Evolutionary conservation across 2,797 vertebrate genomes (phyloP), one percentile per base, ranked within the genome.

Genomic region (Crocodylus rhombifer): DNA sequence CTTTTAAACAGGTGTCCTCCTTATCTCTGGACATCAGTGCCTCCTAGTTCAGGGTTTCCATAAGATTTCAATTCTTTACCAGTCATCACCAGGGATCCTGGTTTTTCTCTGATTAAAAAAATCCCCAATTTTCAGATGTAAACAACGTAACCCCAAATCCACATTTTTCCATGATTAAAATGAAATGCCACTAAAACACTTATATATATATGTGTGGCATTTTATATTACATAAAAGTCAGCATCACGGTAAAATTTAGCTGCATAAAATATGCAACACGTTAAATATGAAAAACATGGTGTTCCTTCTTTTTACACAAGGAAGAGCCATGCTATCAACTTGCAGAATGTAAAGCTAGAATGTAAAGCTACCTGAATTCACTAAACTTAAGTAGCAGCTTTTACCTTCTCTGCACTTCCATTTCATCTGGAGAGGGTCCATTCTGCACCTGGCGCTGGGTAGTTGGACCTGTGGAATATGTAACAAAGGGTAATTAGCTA

Each of bases 361-460:
- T 51, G 42, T 51, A 51, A 62, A 14, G 61, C 51, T 51, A 36
- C 12, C 9, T 6, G 1, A 83, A 77, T 6, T 30, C 17, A 61
- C 65, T 9, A 82, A 89, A 77, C 79, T 56, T 25, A 71, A 71
- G 69, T 26, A 26, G 21, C 51, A 51, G 42, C 64, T 63, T 58
- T 81, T 98, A 99, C 99, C 99, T 99, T 98, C 99, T 99, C 95
- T 99, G 99, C 77, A 98, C 98, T 97, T 99, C 99, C 97, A 97
- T 98, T 95, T 99, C 99, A 80, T 99, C 99, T 65, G 99, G 98
- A 88, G 98, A 98, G 25, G 99, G 99, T 94, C 99, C 99, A 98
- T 99, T 99, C 98, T 99, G 99, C 97, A 99, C 98, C 92, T 99
- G 99, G 88, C 99, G 99, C 96, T 99, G 99, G 95, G 98, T 98